Percentiles rank a stretch among this genome's conserved stretches.
Conservation (phyloP, 2,888 invertebrate species). For the Bedellia somnulentella region DNA sequence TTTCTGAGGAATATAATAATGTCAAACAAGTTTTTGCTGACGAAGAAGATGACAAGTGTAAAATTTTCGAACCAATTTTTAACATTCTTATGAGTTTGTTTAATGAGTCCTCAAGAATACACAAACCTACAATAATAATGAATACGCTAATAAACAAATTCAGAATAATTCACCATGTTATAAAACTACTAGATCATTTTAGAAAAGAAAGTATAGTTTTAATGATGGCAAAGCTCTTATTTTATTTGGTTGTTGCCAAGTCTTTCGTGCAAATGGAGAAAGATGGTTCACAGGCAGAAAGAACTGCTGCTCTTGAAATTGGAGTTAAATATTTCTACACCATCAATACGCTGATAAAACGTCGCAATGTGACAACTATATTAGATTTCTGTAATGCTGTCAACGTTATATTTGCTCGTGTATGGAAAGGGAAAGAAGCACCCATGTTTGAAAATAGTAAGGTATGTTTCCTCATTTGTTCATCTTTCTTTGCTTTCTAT, state of each 20-base stretch:
- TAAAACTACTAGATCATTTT: conserved; percentile 33
- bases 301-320: conserved; percentile 32
- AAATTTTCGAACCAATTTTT: conserved; percentile 58
- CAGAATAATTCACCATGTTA: conserved; percentile 30
- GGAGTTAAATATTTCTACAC: conserved; percentile 30
- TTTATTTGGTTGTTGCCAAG: conserved; percentile 39
- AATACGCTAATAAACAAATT: conserved; percentile 25
- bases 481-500: no score
- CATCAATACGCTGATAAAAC: conserved; percentile 23
- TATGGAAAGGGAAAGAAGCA: conserved; percentile 22
- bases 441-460: conserved; percentile 12
- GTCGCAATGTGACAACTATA: conserved; percentile 22
- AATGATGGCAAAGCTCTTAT: conserved; percentile 47
- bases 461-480: no score
- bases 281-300: conserved; percentile 25
- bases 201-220: conserved; percentile 21
- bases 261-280: conserved; percentile 24
- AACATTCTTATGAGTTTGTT: conserved; percentile 58
- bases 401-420: conserved; percentile 25
- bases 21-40: conserved; percentile 48
- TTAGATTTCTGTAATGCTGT: conserved; percentile 35
- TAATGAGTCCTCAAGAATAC: conserved; percentile 44
- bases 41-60: conserved; percentile 49
- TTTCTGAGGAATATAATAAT: conserved; percentile 53
- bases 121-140: conserved; percentile 27